Evolutionary conservation across 2,797 vertebrate species (phyloP), one percentile per base, ranked within the genome.

Genomic region (Poeciliopsis infans): DNA sequence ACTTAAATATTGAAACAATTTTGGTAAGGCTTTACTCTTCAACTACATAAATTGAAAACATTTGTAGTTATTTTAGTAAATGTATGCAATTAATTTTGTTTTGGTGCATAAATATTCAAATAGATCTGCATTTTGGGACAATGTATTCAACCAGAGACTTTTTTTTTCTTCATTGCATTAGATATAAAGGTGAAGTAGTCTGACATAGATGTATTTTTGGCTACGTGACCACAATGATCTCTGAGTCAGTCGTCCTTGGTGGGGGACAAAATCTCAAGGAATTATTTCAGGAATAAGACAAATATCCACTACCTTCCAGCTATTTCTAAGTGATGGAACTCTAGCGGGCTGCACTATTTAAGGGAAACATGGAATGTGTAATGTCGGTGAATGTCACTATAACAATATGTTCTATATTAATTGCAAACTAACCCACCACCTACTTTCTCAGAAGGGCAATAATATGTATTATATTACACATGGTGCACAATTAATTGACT

Each of bases 1-100:
- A 77, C 25, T 68, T 39, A 49, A 80, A 86, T 66, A 33, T 66
- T 36, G 33, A 39, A 41, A 68, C 20, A 25, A 3, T 68, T 68
- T 41, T 68, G 36, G 16, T 41, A 68, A 68, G 5, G 20, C 12
- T 70, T 70, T n/a, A 16, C 68, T 45, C 41, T 45, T 28, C 25
- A 70, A 11, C 23, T 25, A 20, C 20, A 68, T 68, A 41, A 36
- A 70, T 2, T 70, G 41, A 45, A 70, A 45, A 45, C 5, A 45
- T n/a, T 28, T 45, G 41, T 10, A 28, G 6, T 7, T 15, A 45
- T 70, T 70, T 70, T 28, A 7, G 23, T 45, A 43, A 45, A 7
- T 45, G 23, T 39, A 69, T 45, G 25, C 41, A 45, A 70, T 45
- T 15, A 0, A 69, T 69, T 69, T 69, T 6, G 7, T 15, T 69